phyloP scores from a whole-genome alignment of 2,888 invertebrate species.

The Drosophila testacea region DNA sequence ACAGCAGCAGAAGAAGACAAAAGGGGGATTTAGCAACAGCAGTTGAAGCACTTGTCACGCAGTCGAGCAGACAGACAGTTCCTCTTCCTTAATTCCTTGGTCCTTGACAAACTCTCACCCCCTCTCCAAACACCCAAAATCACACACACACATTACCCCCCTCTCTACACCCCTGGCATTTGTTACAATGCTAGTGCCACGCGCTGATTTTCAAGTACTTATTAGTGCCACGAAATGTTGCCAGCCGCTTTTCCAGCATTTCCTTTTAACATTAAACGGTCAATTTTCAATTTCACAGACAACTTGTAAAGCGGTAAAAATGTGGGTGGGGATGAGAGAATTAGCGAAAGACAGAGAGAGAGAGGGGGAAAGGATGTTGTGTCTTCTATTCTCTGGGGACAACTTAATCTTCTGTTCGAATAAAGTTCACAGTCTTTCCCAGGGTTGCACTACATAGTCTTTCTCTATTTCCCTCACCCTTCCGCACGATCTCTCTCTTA shows the following conservation, averaged over 20 bases:
- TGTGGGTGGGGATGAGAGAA: too few relatives aligned
- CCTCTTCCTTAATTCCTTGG: neutral
- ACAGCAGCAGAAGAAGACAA: neutral
- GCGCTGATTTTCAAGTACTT: conserved; percentile 68
- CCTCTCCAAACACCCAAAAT: too few relatives aligned
- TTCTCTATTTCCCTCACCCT: neutral
- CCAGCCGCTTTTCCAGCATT: neutral
- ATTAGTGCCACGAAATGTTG: conserved; percentile 72
- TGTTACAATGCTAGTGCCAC: conserved; percentile 34
- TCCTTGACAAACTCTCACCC: conserved; percentile 4
- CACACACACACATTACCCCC: too few relatives aligned
- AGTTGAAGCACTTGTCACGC: conserved; percentile 53
- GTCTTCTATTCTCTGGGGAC: conserved; percentile 65
- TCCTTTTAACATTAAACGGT: conserved; percentile 80
- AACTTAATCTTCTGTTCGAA: conserved; percentile 80
- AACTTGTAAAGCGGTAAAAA: conserved; percentile 60
- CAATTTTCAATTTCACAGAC: conserved; percentile 83
- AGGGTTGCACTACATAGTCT: conserved; percentile 49
- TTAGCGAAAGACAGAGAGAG: too few relatives aligned
- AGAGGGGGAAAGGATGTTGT: neutral
- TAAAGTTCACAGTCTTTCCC: conserved; percentile 70
- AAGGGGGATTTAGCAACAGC: conserved; percentile 14
- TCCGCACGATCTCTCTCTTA: neutral
- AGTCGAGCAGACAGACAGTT: conserved; percentile 17
- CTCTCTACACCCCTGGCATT: neutral